A percentile compares a stretch with the other conserved stretches of the same genome.
Evolutionary conservation across 2,113 vertebrate species (phyloP).

Genomic region (Pardalotus punctatus): DNA sequence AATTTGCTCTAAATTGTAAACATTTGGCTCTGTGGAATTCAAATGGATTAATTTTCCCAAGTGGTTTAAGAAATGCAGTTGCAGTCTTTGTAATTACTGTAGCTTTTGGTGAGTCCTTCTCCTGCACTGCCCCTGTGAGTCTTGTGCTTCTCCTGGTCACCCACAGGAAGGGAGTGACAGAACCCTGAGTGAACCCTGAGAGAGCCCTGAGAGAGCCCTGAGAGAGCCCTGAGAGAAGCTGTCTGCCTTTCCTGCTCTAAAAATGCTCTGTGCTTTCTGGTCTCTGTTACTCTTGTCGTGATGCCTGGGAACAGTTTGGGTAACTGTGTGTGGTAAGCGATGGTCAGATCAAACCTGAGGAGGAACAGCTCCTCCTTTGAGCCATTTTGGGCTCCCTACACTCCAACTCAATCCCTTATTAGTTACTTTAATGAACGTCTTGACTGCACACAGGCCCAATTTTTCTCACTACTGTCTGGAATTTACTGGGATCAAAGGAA

Average conservation of each 20-base stretch:
- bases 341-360: not conserved
- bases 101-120: not conserved
- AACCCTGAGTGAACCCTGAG: not conserved
- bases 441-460: not conserved
- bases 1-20: not conserved
- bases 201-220: no score
- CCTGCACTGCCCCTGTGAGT: fast-evolving
- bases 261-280: not conserved
- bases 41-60: not conserved
- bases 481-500: not conserved
- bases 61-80: not conserved
- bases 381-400: not conserved
- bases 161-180: fast-evolving
- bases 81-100: not conserved
- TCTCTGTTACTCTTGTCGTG: fast-evolving
- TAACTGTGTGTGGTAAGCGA: not conserved
- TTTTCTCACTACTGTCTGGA: not conserved
- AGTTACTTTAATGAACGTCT: not conserved
- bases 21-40: not conserved
- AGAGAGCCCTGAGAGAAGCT: no score
- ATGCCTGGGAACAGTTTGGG: not conserved
- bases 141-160: fast-evolving
- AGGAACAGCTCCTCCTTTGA: not conserved
- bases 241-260: fast-evolving
- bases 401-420: not conserved